Evolutionary conservation across 2,888 invertebrate species (phyloP).

Genomic region (Drosophila percnosoma): DNA sequence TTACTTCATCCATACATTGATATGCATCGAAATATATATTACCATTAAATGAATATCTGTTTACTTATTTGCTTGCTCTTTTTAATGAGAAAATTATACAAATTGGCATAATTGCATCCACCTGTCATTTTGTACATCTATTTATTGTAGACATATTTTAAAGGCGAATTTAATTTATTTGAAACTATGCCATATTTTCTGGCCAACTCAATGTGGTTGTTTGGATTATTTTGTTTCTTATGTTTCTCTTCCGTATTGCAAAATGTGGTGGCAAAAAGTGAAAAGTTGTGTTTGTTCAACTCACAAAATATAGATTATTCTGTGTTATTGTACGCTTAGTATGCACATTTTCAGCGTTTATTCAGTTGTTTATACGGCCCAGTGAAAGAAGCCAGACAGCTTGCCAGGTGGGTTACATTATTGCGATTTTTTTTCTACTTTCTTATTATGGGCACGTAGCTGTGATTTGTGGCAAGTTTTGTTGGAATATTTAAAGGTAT

Average conservation of each 20-base stretch:
- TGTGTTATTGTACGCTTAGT: constrained; percentile 58
- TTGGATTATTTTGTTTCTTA: background rate
- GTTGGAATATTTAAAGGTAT: constrained; percentile 6
- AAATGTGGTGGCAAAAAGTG: constrained; percentile 2
- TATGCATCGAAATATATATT: constrained; percentile 46
- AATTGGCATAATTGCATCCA: constrained; percentile 42
- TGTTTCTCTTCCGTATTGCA: background rate
- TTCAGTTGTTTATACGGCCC: constrained; percentile 48
- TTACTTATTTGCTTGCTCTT: constrained; percentile 30
- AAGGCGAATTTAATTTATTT: constrained; percentile 19
- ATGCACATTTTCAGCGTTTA: constrained; percentile 56
- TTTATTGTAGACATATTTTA: constrained; percentile 1
- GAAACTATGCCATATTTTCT: constrained; percentile 2
- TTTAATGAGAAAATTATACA: constrained; percentile 52
- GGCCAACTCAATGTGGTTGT: background rate
- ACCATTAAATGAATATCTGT: constrained; percentile 42
- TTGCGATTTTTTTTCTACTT: background rate
- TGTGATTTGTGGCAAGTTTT: constrained; percentile 24
- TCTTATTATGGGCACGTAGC: constrained; percentile 12
- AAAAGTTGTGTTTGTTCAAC: constrained; percentile 50
- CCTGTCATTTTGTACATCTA: constrained; percentile 18
- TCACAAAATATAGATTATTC: constrained; percentile 53
- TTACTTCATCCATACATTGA: constrained; percentile 51
- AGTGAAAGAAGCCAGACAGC: constrained; percentile 33
- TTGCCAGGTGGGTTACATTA: constrained; percentile 47